Base-by-base conservation (phyloP, 2,888 invertebrate species). In the Camptogramma bilineatum region DNA sequence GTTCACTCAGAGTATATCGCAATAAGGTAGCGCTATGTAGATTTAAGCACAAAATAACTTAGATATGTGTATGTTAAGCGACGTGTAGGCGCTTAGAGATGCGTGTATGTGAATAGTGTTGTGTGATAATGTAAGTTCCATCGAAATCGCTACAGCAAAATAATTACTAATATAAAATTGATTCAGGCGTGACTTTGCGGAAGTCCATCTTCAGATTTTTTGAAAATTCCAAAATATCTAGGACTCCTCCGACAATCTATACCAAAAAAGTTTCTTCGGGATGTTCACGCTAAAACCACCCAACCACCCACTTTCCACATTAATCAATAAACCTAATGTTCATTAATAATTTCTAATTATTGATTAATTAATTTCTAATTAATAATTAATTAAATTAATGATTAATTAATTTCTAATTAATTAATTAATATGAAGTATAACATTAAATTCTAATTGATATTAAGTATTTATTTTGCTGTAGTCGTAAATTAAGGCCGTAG, bases 71-170 rank as follows among this genome's bases (percentile, higher is more conserved):
- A 39, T 39, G 34, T 39, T 59, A 61, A 54, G 18, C 17, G 8
- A 57, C 50, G 61, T 55, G 28, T 34, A 64, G 50, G 56, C 50
- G 65, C 52, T 24, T 61, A 65, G 53, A 52, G 50, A 44, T 28
- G 28, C 7, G 61, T 65, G 57, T 53, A 28, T 64, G 64, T 56
- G 58, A 18, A 19, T 59, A 59, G 28, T 28, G 7, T 5, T n/a
- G 50, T 5, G 61, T 65, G 50, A 39, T 39, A n/a, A 39, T 56
- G 28, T 53, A 44, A 50, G 50, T 61, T 61, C n/a, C 28, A 55
- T 55, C 46, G 5, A 34, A 62, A 46, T 39, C 10, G 46, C 4
- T 52, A 56, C 62, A 62, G 55, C 48, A 62, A 34, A 44, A 51
- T 55, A 24, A 17, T 48, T 21, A 24, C 5, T 17, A 44, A 24